Percentiles rank a stretch among this genome's conserved stretches.
phyloP scores from a whole-genome alignment of 2,888 invertebrate genomes.

The Bellardia bayeri region DNA sequence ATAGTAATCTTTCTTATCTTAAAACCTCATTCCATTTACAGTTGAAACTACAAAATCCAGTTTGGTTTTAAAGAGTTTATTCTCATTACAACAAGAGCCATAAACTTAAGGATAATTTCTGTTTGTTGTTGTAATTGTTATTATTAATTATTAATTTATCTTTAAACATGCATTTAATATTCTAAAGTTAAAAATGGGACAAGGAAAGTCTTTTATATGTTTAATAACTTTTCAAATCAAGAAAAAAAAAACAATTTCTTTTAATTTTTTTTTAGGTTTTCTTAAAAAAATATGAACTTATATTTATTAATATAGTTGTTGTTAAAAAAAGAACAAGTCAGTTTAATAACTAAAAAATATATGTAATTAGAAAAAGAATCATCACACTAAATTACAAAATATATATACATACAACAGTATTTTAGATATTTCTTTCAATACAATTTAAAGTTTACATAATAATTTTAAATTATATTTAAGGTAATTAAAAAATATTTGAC shows the following conservation, averaged over 20 bases:
- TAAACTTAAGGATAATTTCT: constrained; percentile 40
- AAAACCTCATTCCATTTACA: neutral
- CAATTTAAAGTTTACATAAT: too few relatives aligned
- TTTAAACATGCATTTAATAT: constrained; percentile 47
- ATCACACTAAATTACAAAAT: too few relatives aligned
- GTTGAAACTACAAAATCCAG: constrained; percentile 18
- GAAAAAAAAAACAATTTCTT: constrained; percentile 15
- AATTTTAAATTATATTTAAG: too few relatives aligned
- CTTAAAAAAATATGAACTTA: constrained; percentile 39
- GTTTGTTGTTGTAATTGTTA: constrained; percentile 8
- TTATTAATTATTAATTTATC: constrained; percentile 11
- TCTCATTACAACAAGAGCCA: constrained; percentile 36
- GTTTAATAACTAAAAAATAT: neutral
- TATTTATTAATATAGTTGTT: neutral
- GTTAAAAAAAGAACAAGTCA: neutral
- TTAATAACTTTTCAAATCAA: neutral
- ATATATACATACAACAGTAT: too few relatives aligned
- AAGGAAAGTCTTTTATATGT: neutral
- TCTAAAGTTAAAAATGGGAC: constrained; percentile 26
- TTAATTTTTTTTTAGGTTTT: neutral
- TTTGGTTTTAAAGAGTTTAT: constrained; percentile 46
- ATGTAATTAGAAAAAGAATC: neutral
- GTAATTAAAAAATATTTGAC: too few relatives aligned
- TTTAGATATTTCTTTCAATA: too few relatives aligned
- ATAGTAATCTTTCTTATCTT: neutral